These are phyloP conservation scores for Apodemus speciosus DNA, from an alignment of 2,113 vertebrate genomes.

Conservation along the genomic window DNA sequence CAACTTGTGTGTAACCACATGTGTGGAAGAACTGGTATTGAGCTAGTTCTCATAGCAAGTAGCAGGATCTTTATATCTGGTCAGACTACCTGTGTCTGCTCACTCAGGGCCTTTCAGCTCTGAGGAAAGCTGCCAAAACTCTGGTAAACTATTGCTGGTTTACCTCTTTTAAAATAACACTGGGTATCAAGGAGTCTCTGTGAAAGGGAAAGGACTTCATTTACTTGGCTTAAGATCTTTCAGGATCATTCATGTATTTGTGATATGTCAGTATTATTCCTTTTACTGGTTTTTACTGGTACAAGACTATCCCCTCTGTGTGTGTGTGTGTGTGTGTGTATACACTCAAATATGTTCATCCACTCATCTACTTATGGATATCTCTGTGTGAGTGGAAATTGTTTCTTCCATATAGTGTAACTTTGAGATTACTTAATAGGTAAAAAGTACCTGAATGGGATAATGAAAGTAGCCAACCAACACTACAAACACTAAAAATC, in stretches of 20 bases:
- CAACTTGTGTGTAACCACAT: neutral
- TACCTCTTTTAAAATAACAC: neutral
- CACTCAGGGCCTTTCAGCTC: neutral
- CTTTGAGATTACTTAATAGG: neutral
- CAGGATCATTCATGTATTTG: neutral
- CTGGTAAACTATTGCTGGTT: neutral
- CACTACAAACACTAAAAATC: neutral
- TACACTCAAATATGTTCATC: neutral
- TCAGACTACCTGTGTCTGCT: neutral
- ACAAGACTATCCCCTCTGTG: neutral
- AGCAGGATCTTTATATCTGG: neutral
- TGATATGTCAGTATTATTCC: neutral
- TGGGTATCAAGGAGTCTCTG: neutral
- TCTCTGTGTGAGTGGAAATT: neutral
- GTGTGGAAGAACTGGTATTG: too few species aligned
- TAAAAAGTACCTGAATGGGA: neutral
- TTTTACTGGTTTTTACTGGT: neutral
- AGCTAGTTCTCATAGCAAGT: neutral
- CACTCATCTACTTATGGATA: neutral
- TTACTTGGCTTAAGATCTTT: neutral
- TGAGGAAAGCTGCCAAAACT: neutral
- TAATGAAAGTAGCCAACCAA: neutral
- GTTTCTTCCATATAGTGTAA: neutral
- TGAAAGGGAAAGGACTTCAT: neutral
- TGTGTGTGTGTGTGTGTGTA: neutral